phyloP scores from a whole-genome alignment of 1,140 invertebrate genomes.

The Amyelois transitella region DNA sequence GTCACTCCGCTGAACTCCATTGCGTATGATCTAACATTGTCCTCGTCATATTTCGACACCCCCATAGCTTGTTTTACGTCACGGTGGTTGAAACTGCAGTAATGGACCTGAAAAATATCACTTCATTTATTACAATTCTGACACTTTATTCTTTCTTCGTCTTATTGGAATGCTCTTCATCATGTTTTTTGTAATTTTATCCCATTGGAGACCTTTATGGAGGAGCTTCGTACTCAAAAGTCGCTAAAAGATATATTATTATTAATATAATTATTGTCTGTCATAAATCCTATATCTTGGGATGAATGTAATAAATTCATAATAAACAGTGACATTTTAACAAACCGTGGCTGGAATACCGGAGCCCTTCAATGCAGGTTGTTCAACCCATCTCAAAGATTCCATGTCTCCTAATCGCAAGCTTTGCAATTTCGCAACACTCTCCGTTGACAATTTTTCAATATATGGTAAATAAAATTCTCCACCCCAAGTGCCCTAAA shows the following conservation, averaged over 20 bases:
- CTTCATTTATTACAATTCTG: too few species aligned
- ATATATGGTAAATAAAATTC: constrained; percentile 14
- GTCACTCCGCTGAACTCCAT: constrained; percentile 40
- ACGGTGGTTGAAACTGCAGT: constrained; percentile 19
- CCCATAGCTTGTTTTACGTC: constrained; percentile 24
- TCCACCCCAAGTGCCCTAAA: constrained; percentile 21
- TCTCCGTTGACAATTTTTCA: background rate
- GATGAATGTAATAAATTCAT: too few species aligned
- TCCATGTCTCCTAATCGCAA: constrained; percentile 17
- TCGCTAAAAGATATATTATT: too few species aligned
- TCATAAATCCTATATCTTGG: too few species aligned
- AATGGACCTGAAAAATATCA: constrained; percentile 34
- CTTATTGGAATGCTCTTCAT: too few species aligned
- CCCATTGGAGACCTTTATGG: too few species aligned
- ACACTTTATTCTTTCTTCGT: too few species aligned
- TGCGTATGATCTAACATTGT: constrained; percentile 13
- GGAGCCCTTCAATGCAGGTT: constrained; percentile 1
- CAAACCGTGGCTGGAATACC: constrained; percentile 20
- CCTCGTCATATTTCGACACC: constrained; percentile 2
- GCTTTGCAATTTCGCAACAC: constrained; percentile 9
- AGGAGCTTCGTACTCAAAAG: too few species aligned
- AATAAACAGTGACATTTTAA: too few species aligned
- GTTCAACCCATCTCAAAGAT: constrained; percentile 24
- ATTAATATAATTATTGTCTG: too few species aligned
- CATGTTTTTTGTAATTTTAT: too few species aligned